Percentiles rank a stretch among this genome's conserved stretches.
These are phyloP conservation scores for Calcarius lapponicus DNA, from an alignment of 2,797 vertebrate genomes.

Conservation along the genomic window DNA sequence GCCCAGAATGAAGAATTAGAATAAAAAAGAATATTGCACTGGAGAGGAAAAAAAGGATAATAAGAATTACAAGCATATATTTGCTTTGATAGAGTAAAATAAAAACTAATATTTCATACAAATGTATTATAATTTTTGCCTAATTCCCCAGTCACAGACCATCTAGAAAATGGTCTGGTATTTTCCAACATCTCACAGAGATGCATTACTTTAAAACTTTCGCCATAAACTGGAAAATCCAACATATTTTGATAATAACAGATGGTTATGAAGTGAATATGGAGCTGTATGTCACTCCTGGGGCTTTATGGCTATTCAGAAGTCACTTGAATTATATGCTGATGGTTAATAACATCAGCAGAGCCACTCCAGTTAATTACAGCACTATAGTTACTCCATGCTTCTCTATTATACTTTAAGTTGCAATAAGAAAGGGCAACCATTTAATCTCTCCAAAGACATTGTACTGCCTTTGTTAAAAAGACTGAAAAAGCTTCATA, in stretches of 20 bases:
- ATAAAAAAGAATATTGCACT: background rate
- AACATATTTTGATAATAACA: conserved; percentile 34
- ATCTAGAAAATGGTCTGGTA: background rate
- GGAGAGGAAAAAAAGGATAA: background rate
- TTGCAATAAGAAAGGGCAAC: background rate
- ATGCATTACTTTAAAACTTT: background rate
- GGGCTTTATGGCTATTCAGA: conserved; percentile 18
- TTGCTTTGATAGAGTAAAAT: background rate
- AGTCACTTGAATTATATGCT: conserved; percentile 22
- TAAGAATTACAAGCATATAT: background rate
- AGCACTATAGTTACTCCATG: conserved; percentile 27
- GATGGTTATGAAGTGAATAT: conserved; percentile 10
- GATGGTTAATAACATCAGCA: conserved; percentile 40
- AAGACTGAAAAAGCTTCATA: conserved; percentile 17
- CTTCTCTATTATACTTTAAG: conserved; percentile 14
- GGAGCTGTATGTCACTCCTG: conserved; percentile 36
- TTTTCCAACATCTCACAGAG: background rate
- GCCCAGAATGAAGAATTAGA: background rate
- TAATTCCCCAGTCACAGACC: background rate
- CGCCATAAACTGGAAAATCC: conserved; percentile 1
- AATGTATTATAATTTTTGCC: background rate
- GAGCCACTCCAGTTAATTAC: conserved; percentile 55
- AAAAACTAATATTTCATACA: background rate
- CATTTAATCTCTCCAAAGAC: conserved; percentile 18
- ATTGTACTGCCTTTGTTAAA: conserved; percentile 8